phyloP scores from a whole-genome alignment of 1,140 invertebrate genomes.

The Rhynchophorus ferrugineus region DNA sequence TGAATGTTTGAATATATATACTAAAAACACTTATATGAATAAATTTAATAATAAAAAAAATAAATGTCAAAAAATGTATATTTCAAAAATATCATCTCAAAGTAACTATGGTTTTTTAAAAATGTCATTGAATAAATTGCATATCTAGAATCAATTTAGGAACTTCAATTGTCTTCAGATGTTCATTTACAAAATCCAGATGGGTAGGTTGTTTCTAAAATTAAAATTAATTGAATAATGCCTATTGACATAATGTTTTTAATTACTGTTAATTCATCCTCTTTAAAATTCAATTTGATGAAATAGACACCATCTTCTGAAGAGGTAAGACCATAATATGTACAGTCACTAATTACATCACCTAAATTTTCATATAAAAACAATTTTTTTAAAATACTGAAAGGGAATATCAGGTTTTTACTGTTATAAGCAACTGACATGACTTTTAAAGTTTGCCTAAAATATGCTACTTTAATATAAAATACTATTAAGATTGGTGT shows the following conservation, averaged over 20 bases:
- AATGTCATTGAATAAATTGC: background rate
- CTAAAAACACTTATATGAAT: too few species aligned
- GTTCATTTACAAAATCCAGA: background rate
- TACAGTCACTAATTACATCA: slow-evolving; percentile 26
- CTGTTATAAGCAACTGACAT: slow-evolving; percentile 50
- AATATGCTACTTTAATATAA: background rate
- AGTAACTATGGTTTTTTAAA: background rate
- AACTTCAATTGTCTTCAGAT: background rate
- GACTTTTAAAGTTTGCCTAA: slow-evolving; percentile 26
- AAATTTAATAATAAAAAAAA: too few species aligned
- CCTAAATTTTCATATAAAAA: slow-evolving; percentile 33
- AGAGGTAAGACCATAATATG: slow-evolving; percentile 22
- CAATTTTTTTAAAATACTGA: slow-evolving; percentile 33
- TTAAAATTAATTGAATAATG: background rate
- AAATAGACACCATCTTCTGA: slow-evolving; percentile 18
- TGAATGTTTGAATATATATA: too few species aligned
- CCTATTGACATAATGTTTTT: background rate
- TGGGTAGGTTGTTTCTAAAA: background rate
- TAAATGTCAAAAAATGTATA: background rate
- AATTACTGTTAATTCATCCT: slow-evolving; percentile 14
- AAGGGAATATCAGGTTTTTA: slow-evolving; percentile 45
- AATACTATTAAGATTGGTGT: background rate
- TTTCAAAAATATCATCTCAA: background rate
- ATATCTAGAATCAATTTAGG: background rate
- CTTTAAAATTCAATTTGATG: slow-evolving; percentile 19